These are phyloP conservation scores for Corticium candelabrum DNA, from an alignment of 37 sponge, comb jelly and placozoan species.

Conservation along the genomic window DNA sequence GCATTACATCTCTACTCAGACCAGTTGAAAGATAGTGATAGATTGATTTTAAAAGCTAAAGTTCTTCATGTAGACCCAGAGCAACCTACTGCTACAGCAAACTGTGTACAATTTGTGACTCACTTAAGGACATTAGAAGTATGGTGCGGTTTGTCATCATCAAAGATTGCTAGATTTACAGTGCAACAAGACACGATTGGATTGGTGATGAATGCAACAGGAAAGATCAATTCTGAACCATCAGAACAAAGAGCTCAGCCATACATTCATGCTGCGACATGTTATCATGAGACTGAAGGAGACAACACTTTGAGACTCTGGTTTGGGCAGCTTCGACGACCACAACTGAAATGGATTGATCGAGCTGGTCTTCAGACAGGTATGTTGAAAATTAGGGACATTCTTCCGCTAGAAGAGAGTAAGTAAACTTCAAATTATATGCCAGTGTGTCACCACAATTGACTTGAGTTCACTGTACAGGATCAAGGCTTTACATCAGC, in stretches of 20 bases:
- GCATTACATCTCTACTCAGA: neutral
- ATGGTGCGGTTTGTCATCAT: neutral
- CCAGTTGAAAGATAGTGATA: neutral
- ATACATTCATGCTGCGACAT: neutral
- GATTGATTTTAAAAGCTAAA: neutral
- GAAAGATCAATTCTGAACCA: neutral
- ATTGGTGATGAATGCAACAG: neutral
- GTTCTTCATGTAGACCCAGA: neutral
- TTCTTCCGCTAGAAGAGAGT: no score
- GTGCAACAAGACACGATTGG: neutral
- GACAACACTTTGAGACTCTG: neutral
- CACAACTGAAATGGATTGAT: neutral
- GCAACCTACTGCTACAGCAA: neutral
- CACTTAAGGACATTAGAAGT: neutral
- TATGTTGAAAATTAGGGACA: no score
- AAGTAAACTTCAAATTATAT: no score
- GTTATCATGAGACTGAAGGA: neutral
- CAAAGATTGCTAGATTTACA: neutral
- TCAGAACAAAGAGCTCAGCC: neutral
- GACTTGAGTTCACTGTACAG: no score
- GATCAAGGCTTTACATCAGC: no score
- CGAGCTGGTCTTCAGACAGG: neutral
- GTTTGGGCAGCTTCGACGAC: neutral
- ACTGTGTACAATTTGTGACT: neutral
- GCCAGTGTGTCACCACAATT: no score